Percentiles rank a stretch among this genome's conserved stretches.
Conservation (phyloP, 2,113 vertebrate species). For the Myrmecobius fasciatus region DNA sequence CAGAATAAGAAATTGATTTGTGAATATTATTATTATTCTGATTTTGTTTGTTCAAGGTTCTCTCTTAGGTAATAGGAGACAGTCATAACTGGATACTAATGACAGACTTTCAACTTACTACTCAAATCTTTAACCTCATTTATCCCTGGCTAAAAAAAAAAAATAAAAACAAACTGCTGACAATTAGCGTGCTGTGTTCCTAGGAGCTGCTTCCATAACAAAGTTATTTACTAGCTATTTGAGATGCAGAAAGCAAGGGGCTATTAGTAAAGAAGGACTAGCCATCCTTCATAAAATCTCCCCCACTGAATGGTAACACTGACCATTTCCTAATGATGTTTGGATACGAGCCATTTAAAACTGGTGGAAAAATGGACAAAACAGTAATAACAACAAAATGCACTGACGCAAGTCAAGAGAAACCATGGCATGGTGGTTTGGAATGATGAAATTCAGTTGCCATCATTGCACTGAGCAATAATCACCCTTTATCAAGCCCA, state of each 20-base stretch:
- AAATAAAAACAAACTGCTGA: neutral
- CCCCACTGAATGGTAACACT: slow-evolving; percentile 32
- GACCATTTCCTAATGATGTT: slow-evolving; percentile 13
- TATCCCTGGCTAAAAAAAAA: neutral
- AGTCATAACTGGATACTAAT: neutral
- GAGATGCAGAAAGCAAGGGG: slow-evolving; percentile 25
- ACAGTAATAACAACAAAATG: neutral
- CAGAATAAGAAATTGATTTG: neutral
- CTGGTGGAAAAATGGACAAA: slow-evolving; percentile 47
- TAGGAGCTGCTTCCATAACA: neutral
- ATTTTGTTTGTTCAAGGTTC: neutral
- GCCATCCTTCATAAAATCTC: neutral
- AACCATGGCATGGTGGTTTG: neutral
- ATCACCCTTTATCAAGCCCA: neutral
- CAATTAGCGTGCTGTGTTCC: neutral
- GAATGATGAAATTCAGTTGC: neutral
- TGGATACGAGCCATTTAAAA: slow-evolving; percentile 76
- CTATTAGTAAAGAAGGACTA: slow-evolving; percentile 33
- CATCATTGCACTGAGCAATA: neutral
- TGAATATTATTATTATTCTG: neutral
- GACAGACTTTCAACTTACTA: slow-evolving; percentile 7
- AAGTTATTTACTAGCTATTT: slow-evolving; percentile 2
- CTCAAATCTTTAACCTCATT: slow-evolving; percentile 16
- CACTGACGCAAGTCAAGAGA: neutral
- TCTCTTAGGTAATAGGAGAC: neutral